Evolutionary conservation across 2,113 vertebrate genomes (phyloP).

Genomic region (Myotis brandtii): DNA sequence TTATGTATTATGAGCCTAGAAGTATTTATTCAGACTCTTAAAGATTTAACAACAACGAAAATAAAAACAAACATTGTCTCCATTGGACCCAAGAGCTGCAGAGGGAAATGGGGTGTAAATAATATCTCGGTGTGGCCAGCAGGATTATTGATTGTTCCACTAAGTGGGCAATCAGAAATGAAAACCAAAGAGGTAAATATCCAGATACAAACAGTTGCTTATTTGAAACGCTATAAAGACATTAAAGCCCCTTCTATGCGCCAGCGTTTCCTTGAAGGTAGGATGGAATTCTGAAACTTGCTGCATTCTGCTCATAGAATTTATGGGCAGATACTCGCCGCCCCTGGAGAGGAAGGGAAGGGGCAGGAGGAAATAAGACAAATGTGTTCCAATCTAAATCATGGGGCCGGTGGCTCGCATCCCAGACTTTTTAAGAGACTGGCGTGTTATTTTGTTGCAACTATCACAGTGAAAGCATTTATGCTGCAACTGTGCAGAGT

Average conservation of each 20-base stretch:
- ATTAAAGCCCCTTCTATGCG: background rate
- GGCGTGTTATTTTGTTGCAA: background rate
- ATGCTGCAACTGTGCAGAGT: background rate
- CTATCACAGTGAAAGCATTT: background rate
- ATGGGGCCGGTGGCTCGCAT: background rate
- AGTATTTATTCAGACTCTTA: background rate
- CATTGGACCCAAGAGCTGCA: background rate
- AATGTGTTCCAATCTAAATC: background rate
- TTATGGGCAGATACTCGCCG: background rate
- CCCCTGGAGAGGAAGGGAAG: background rate
- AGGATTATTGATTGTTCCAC: slow-evolving; percentile 19
- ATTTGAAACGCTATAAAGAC: background rate
- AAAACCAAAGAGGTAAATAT: slow-evolving; percentile 31
- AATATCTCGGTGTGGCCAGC: background rate
- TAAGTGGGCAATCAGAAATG: slow-evolving; percentile 49
- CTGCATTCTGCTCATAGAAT: background rate
- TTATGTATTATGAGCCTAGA: background rate
- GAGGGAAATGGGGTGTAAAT: background rate
- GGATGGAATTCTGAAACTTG: slow-evolving; percentile 17
- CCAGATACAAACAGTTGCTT: background rate
- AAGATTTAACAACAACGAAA: slow-evolving; percentile 38
- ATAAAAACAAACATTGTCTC: background rate
- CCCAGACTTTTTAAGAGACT: background rate
- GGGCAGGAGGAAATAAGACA: background rate
- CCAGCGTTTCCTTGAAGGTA: background rate